Percentiles rank a stretch among this genome's conserved stretches.
Conservation (phyloP, 2,113 vertebrate genomes). For the Syrrhaptes paradoxus region DNA sequence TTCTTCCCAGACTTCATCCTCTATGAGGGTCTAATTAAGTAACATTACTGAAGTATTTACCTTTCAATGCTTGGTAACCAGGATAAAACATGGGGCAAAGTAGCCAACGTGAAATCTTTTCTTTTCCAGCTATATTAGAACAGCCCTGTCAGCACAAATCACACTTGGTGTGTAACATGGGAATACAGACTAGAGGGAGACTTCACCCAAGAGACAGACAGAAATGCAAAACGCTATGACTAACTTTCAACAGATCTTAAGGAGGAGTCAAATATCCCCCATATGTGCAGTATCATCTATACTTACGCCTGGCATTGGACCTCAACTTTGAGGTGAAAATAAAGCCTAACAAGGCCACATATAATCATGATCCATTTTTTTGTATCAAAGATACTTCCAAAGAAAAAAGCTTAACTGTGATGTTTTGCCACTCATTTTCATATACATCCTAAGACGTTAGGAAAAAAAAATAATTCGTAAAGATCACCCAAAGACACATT, state of each 20-base stretch:
- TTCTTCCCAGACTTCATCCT: background rate
- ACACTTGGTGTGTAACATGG: background rate
- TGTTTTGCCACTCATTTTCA: background rate
- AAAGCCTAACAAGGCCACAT: background rate
- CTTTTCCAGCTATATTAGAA: background rate
- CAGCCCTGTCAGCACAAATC: background rate
- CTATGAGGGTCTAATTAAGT: background rate
- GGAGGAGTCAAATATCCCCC: conserved; percentile 16
- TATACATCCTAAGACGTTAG: background rate
- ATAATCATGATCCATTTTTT: background rate
- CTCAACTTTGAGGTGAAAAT: background rate
- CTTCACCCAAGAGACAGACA: background rate
- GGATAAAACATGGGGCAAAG: background rate
- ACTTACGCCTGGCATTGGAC: background rate
- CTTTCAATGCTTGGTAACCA: background rate
- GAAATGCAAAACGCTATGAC: background rate
- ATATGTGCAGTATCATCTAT: background rate
- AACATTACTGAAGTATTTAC: background rate
- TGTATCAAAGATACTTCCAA: background rate
- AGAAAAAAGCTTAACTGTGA: background rate
- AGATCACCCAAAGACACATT: background rate
- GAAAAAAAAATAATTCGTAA: background rate
- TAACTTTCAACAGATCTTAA: conserved; percentile 27
- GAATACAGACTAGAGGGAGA: background rate
- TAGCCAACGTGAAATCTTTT: background rate